phyloP scores from a whole-genome alignment of 2,113 vertebrate species.

The Phoxinus phoxinus region DNA sequence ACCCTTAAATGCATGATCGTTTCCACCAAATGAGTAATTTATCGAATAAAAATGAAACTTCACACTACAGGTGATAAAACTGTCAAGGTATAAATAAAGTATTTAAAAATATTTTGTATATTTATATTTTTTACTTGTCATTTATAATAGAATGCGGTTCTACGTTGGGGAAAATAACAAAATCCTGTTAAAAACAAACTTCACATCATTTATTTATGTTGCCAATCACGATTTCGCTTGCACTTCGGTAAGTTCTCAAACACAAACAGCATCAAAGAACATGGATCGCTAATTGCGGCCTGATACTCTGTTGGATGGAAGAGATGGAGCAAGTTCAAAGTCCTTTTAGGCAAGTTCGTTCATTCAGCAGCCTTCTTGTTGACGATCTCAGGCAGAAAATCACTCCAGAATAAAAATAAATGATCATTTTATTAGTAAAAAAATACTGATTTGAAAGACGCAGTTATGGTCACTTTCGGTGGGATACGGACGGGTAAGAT shows the following conservation, averaged over 20 bases:
- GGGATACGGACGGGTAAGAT: neutral
- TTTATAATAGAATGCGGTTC: neutral
- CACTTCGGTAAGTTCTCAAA: neutral
- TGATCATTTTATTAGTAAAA: neutral
- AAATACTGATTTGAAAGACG: neutral
- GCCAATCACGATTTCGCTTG: neutral
- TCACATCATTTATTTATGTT: neutral
- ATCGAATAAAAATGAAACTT: neutral
- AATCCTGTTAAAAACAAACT: constrained; percentile 1
- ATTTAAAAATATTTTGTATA: neutral
- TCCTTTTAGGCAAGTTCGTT: neutral
- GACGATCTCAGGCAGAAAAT: neutral
- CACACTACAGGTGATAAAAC: neutral
- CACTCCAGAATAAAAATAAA: neutral
- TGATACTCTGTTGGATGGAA: neutral
- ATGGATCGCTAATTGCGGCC: neutral
- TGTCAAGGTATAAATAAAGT: no score
- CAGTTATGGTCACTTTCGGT: neutral
- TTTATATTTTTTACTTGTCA: neutral
- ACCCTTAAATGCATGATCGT: neutral
- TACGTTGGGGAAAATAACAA: neutral
- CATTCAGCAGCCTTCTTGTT: neutral
- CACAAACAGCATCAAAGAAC: neutral
- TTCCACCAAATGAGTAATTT: neutral
- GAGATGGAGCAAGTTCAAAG: neutral